phyloP scores from a whole-genome alignment of 2,113 vertebrate species.

The Dermatemys mawii region DNA sequence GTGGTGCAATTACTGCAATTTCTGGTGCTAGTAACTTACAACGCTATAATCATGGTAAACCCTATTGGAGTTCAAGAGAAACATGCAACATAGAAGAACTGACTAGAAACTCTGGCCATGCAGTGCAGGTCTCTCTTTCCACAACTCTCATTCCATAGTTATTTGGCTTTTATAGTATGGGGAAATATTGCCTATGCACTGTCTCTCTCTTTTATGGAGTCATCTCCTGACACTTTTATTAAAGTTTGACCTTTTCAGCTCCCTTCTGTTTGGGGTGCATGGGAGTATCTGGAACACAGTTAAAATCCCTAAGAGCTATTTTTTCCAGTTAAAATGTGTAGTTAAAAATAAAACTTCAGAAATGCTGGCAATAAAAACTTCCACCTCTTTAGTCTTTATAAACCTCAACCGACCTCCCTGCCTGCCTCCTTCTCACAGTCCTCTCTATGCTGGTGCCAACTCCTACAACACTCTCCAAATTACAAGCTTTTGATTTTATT shows the following conservation, averaged over 20 bases:
- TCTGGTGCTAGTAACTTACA: neutral
- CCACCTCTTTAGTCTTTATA: neutral
- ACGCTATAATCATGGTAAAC: neutral
- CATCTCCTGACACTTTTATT: neutral
- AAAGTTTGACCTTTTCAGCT: neutral
- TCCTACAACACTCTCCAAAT: neutral
- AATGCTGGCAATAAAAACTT: neutral
- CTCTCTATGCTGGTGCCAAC: neutral
- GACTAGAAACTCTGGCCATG: neutral
- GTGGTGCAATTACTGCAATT: neutral
- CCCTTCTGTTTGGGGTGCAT: neutral
- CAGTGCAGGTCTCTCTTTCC: neutral
- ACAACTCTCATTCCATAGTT: neutral
- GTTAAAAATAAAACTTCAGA: neutral
- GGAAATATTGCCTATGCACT: neutral
- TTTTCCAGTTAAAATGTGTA: neutral
- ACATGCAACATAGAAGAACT: neutral
- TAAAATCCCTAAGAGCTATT: neutral
- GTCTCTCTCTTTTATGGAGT: neutral
- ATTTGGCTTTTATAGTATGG: neutral
- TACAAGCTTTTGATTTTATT: neutral
- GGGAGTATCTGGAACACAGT: accelerated
- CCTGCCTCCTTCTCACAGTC: no score
- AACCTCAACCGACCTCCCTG: neutral
- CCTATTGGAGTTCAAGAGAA: neutral